These are phyloP conservation scores for Sigmodon hispidus DNA, from an alignment of 2,113 vertebrate genomes.

Conservation along the genomic window DNA sequence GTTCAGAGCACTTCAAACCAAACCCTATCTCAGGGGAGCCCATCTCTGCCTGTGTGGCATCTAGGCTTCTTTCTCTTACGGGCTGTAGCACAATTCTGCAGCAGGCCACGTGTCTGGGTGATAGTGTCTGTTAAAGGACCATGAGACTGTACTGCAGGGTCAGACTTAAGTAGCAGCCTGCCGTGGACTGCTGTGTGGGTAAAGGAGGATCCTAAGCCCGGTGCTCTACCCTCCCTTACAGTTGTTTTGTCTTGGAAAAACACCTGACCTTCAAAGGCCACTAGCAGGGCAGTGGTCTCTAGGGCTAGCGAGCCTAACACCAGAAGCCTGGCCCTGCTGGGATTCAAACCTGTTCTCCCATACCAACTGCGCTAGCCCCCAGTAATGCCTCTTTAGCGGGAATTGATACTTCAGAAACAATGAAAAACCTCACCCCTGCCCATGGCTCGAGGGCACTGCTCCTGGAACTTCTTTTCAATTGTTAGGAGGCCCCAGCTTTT, in stretches of 20 bases:
- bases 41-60: too few relatives aligned
- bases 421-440: background rate
- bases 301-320: too few relatives aligned
- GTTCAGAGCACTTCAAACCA: background rate
- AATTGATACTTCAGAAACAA: background rate
- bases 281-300: background rate
- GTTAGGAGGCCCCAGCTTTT: background rate
- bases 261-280: too few relatives aligned
- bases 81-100: background rate
- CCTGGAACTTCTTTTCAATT: background rate
- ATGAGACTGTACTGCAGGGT: background rate
- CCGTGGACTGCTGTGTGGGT: background rate
- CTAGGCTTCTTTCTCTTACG: background rate
- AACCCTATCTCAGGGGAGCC: background rate
- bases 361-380: background rate
- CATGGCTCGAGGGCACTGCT: background rate
- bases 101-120: too few relatives aligned
- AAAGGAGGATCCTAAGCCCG: background rate
- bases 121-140: background rate
- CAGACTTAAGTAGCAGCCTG: background rate
- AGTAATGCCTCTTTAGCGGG: background rate
- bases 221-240: fast-evolving
- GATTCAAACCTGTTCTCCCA: background rate
- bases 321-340: background rate
- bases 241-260: background rate